These are phyloP conservation scores for Trissolcus brochymenae DNA, from an alignment of 2,888 invertebrate genomes.

Conservation along the genomic window DNA sequence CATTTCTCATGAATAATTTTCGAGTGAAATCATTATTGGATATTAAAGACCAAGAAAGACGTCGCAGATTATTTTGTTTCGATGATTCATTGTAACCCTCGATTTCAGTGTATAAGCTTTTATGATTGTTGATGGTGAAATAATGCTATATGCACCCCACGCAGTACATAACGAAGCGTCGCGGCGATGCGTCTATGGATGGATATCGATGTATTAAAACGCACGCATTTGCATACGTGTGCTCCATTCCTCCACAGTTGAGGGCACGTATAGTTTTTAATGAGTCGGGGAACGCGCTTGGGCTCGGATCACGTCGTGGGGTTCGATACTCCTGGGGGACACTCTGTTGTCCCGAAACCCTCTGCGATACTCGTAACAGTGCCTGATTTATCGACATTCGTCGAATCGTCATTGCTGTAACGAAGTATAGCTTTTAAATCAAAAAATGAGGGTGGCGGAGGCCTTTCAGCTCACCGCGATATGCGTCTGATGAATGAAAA, in stretches of 20 bases:
- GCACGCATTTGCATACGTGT: constrained; percentile 69
- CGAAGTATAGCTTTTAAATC: constrained; percentile 63
- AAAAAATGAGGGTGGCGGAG: constrained; percentile 45
- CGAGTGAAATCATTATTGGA: constrained; percentile 23
- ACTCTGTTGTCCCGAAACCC: constrained; percentile 56
- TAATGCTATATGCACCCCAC: constrained; percentile 70
- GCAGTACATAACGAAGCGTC: constrained; percentile 66
- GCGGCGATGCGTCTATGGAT: constrained; percentile 62
- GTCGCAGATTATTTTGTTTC: constrained; percentile 59
- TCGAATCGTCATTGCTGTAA: constrained; percentile 77
- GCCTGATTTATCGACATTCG: constrained; percentile 80
- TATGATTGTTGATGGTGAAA: constrained; percentile 69
- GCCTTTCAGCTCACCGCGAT: constrained; percentile 52
- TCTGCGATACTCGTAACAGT: constrained; percentile 62
- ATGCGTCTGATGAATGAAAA: constrained; percentile 52
- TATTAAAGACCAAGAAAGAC: constrained; percentile 39
- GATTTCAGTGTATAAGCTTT: constrained; percentile 54
- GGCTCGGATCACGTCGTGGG: constrained; percentile 63
- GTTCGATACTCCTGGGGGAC: constrained; percentile 69
- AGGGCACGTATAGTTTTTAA: constrained; percentile 71
- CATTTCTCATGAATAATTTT: constrained; percentile 10
- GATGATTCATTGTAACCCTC: constrained; percentile 67
- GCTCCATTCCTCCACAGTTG: constrained; percentile 62
- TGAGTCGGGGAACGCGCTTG: constrained; percentile 69
- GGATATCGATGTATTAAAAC: constrained; percentile 73